Percentiles rank a stretch among this genome's conserved stretches.
These are phyloP conservation scores for Thalpophila matura DNA, from an alignment of 2,888 invertebrate species.

Conservation along the genomic window DNA sequence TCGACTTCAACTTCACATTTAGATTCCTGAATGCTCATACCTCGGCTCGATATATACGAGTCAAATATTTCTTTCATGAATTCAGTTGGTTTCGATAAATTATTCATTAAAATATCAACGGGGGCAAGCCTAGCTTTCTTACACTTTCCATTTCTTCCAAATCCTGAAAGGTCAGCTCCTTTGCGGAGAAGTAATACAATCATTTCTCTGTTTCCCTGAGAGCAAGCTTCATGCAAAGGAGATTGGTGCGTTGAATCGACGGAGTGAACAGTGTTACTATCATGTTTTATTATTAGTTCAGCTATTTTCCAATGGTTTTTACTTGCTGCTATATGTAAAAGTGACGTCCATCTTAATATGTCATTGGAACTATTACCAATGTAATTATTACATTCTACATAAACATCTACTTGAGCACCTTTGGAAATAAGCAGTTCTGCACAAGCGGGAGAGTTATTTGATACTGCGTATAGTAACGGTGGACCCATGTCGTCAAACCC, in stretches of 20 bases:
- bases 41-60: conserved; percentile 79
- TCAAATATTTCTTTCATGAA: conserved; percentile 86
- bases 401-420: conserved; percentile 58
- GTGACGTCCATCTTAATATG: conserved; percentile 25
- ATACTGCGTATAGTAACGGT: conserved; percentile 62
- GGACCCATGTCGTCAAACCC: conserved; percentile 38
- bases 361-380: conserved; percentile 4
- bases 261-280: conserved; percentile 69
- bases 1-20: conserved; percentile 81
- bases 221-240: conserved; percentile 79
- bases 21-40: conserved; percentile 66
- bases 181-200: conserved; percentile 75
- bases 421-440: conserved; percentile 67
- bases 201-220: conserved; percentile 86
- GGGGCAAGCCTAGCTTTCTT: conserved; percentile 68
- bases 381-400: conserved; percentile 41
- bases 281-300: conserved; percentile 71
- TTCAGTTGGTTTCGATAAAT: conserved; percentile 81
- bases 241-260: conserved; percentile 14
- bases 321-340: conserved; percentile 76
- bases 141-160: conserved; percentile 3
- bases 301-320: conserved; percentile 75
- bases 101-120: conserved; percentile 81
- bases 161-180: conserved; percentile 72
- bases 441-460: conserved; percentile 65